A percentile compares a stretch with the other conserved stretches of the same genome.
These are phyloP conservation scores for Diceros bicornis DNA, from an alignment of 2,797 vertebrate species.

Conservation along the genomic window DNA sequence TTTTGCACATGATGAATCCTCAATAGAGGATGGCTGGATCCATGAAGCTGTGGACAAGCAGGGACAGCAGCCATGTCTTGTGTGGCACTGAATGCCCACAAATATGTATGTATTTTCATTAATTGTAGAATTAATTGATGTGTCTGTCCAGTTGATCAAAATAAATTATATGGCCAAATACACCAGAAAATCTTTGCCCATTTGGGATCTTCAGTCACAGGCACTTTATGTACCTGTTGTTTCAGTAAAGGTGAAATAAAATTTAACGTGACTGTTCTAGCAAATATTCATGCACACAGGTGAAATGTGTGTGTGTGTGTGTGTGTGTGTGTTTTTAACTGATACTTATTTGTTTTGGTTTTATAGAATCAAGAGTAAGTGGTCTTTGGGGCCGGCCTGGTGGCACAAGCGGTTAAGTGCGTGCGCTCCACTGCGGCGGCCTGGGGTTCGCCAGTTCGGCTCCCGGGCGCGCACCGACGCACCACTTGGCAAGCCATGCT, in stretches of 20 bases:
- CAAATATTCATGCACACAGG: neutral
- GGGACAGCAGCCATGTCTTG: neutral
- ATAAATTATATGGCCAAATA: neutral
- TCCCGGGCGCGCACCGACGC: too few species aligned
- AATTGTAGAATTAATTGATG: neutral
- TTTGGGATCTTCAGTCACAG: neutral
- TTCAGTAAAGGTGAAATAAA: neutral
- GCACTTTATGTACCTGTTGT: neutral
- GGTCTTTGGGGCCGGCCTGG: neutral
- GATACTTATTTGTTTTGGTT: neutral
- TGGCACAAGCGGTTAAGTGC: too few species aligned
- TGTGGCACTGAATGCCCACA: neutral
- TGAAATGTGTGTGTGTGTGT: neutral
- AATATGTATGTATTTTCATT: neutral
- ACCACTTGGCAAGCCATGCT: too few species aligned
- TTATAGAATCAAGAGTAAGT: neutral
- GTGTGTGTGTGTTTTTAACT: neutral
- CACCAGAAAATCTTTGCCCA: neutral
- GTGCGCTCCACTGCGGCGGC: too few species aligned
- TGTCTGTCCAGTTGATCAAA: neutral
- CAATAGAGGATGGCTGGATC: neutral
- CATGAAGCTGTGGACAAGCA: neutral
- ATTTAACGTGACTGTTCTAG: neutral
- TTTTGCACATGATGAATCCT: neutral
- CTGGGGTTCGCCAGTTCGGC: too few species aligned